Percentiles rank a stretch among this genome's conserved stretches.
Evolutionary conservation across 2,113 vertebrate species (phyloP).

Genomic region (Pithys albifrons): DNA sequence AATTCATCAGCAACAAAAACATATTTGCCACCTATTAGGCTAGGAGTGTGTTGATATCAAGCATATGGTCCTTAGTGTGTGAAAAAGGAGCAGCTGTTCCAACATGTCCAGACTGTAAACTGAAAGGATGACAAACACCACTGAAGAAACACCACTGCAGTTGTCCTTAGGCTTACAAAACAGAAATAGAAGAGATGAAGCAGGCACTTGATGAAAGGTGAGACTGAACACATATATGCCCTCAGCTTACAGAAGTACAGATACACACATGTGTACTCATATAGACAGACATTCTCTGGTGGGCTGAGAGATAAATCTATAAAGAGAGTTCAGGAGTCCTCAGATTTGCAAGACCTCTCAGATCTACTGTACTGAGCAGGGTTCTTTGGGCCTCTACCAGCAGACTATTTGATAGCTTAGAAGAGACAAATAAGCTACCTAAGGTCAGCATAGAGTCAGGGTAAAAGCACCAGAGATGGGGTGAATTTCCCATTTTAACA

Average conservation of each 20-base stretch:
- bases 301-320: neutral
- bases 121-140: conserved; percentile 17
- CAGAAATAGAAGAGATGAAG: neutral
- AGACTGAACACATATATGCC: neutral
- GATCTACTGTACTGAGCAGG: neutral
- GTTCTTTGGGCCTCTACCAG: neutral
- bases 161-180: neutral
- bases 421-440: neutral
- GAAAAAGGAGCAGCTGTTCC: conserved; percentile 36
- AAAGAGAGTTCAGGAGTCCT: neutral
- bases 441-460: neutral
- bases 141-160: neutral
- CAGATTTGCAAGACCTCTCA: neutral
- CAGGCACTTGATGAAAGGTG: conserved; percentile 9
- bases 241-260: neutral
- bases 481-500: neutral
- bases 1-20: conserved; percentile 36
- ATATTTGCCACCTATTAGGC: neutral
- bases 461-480: neutral
- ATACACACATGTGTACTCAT: neutral
- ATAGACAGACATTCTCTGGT: neutral
- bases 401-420: neutral
- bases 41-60: neutral
- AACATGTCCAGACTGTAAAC: neutral
- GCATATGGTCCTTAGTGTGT: neutral